phyloP scores from a whole-genome alignment of 2,888 invertebrate genomes.

The Diachrysia chrysitis region DNA sequence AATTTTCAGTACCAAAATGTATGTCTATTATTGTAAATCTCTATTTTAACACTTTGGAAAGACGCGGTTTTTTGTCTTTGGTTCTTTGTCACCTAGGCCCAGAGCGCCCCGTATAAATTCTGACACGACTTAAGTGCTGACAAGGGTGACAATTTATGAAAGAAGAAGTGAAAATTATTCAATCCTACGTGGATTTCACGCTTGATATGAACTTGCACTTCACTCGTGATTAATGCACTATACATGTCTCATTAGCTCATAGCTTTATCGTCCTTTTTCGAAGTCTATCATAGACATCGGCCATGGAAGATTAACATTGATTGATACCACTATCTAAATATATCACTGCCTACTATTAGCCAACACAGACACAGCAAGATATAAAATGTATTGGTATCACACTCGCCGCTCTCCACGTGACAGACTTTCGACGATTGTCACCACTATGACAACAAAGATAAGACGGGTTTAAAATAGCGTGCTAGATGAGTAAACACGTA shows the following conservation, averaged over 20 bases:
- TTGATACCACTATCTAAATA: not conserved
- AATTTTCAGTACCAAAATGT: not conserved
- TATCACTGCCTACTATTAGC: not conserved
- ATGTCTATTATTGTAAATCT: constrained; percentile 39
- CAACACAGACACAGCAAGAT: constrained; percentile 41
- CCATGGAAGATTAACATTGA: constrained; percentile 1
- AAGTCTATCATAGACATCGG: not conserved
- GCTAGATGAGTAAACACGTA: constrained; percentile 78
- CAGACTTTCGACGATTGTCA: constrained; percentile 67
- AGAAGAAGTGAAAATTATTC: constrained; percentile 47
- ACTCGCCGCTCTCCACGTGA: constrained; percentile 56
- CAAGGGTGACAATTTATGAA: constrained; percentile 57
- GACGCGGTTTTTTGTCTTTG: constrained; percentile 51
- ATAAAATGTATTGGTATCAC: constrained; percentile 45
- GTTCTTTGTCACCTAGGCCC: constrained; percentile 55
- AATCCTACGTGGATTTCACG: constrained; percentile 21
- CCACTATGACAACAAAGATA: constrained; percentile 69
- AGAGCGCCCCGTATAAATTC: constrained; percentile 53
- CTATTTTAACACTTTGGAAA: constrained; percentile 31
- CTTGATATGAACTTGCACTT: constrained; percentile 13
- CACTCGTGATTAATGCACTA: not conserved
- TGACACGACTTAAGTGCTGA: constrained; percentile 52
- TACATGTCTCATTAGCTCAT: not conserved
- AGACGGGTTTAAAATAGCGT: constrained; percentile 70
- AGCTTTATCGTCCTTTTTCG: not conserved